phyloP scores from a whole-genome alignment of 2,113 vertebrate species.

The Muntiacus muntjak region DNA sequence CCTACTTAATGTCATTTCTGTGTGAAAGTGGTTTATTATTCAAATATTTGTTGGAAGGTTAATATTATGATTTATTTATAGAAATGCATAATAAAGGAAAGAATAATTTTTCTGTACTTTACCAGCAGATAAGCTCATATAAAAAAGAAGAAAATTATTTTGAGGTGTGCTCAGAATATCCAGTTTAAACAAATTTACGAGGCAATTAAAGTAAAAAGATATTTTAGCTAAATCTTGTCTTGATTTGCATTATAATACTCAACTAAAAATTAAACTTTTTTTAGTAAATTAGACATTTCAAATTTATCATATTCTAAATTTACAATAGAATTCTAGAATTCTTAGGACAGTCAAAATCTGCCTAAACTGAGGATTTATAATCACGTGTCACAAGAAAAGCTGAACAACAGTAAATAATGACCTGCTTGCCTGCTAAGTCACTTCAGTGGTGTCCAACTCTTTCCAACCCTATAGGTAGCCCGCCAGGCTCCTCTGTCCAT shows the following conservation, averaged over 20 bases:
- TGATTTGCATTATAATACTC: neutral
- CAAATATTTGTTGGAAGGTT: neutral
- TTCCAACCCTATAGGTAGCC: neutral
- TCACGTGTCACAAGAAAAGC: slow-evolving; percentile 19
- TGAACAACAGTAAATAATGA: slow-evolving; percentile 14
- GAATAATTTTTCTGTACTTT: neutral
- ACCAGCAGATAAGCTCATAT: neutral
- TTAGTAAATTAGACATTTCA: neutral
- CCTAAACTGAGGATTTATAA: neutral
- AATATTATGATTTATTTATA: neutral
- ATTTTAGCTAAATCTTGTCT: neutral
- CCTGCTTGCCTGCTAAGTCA: neutral
- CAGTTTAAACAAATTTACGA: slow-evolving; percentile 1
- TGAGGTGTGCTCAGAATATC: neutral
- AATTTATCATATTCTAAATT: slow-evolving; percentile 24
- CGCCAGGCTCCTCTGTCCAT: neutral
- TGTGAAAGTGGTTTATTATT: neutral
- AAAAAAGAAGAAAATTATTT: neutral
- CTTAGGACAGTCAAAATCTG: neutral
- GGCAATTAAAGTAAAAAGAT: neutral
- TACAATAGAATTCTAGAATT: slow-evolving; percentile 9
- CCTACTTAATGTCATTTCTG: neutral
- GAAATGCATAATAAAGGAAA: neutral
- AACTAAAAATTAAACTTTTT: slow-evolving; percentile 32
- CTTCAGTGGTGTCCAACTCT: neutral